Evolutionary conservation across 2,888 invertebrate genomes (phyloP).

Genomic region (Thereva unica): DNA sequence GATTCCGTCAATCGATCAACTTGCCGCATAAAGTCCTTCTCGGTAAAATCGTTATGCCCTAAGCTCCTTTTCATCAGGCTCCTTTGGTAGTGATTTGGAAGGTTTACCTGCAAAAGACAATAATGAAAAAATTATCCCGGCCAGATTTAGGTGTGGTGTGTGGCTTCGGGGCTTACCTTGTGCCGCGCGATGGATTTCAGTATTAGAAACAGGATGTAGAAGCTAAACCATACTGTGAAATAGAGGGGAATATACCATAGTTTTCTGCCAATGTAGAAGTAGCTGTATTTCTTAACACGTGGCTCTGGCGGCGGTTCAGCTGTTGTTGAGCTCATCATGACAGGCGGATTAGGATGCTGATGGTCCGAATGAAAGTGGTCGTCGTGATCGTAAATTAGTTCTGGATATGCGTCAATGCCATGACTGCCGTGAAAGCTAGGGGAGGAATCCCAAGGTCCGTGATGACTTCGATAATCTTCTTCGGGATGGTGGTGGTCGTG

Average conservation of each 20-base stretch:
- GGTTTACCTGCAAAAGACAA: conserved; percentile 51
- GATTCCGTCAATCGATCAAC: conserved; percentile 54
- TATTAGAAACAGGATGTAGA: conserved; percentile 69
- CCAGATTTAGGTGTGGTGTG: background rate
- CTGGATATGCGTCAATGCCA: conserved; percentile 48
- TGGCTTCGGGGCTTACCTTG: conserved; percentile 59
- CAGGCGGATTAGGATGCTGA: conserved; percentile 46
- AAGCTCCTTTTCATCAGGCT: conserved; percentile 41
- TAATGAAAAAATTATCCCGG: background rate
- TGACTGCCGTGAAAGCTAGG: conserved; percentile 40
- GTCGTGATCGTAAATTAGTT: conserved; percentile 46
- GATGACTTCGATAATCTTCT: conserved; percentile 51
- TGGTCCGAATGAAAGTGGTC: conserved; percentile 46
- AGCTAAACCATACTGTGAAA: conserved; percentile 66
- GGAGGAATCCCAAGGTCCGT: conserved; percentile 42
- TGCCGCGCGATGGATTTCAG: conserved; percentile 70
- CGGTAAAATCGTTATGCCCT: conserved; percentile 44
- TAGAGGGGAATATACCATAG: conserved; percentile 73
- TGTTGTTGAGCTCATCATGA: conserved; percentile 50
- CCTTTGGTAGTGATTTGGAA: conserved; percentile 56
- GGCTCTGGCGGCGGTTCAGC: conserved; percentile 53
- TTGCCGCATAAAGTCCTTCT: conserved; percentile 48
- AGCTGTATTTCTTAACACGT: conserved; percentile 66
- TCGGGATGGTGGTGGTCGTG: conserved; percentile 44
- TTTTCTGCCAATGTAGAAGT: conserved; percentile 71